Evolutionary conservation across 2,113 vertebrate species (phyloP), one percentile per base, ranked within the genome.

Genomic region (Lycaon pictus): DNA sequence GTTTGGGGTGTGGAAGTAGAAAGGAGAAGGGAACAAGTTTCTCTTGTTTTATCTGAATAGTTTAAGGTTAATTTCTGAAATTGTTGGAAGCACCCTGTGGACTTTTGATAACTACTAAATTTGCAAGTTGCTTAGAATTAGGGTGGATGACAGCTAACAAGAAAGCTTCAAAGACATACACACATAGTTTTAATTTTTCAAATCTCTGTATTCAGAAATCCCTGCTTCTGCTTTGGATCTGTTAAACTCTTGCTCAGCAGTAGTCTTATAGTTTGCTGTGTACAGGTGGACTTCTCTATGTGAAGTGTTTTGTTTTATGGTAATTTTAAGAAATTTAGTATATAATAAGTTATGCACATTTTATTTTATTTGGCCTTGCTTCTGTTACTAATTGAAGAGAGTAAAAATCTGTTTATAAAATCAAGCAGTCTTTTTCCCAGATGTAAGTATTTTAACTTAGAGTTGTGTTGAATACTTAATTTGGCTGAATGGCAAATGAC

Each of bases 351-450:
- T 88, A 48, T 43, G 22, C 6, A 84, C 11, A 53, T 88, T 90
- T 88, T 48, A 60, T 93, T 96, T 82, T 90, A 74, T 77, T 93
- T 37, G 82, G 20, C 7, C 58, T 81, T 63, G 27, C 37, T 94
- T 90, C 72, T 92, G 51, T 53, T 93, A 87, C 20, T 85, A 93
- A 80, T 72, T 71, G 71, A 94, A 15, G 71, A 94, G 17, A 84
- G 19, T 93, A 77, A 95, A 92, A 88, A 84, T 87, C 81, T 81
- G 11, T 94, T 90, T 80, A 67, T 29, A 89, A 89, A 95, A 95
- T 51, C 9, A 87, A 92, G 20, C 72, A 71, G 6, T 83, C 23
- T 88, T 95, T 93, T 96, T 86, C 48, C 56, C 60, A 25, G n/a
- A 69, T 60, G 7, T 82, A 92, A 82, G 58, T 86, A 62, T 97